Base-by-base conservation (phyloP, 92 coral and sea anemone genomes). In the Parazoanthus swiftii region DNA sequence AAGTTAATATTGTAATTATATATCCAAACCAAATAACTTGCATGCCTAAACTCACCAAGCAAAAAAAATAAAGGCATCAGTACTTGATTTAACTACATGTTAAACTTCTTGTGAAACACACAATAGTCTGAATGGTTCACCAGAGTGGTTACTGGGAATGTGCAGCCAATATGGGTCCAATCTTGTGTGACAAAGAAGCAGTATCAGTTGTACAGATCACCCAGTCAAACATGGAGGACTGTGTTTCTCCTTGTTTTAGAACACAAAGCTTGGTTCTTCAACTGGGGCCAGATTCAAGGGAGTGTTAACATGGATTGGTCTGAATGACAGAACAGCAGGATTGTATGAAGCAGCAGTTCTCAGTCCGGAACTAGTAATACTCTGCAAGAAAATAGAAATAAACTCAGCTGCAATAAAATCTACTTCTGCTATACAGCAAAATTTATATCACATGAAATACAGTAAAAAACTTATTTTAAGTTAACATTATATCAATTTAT, bases 261-360 rank as follows among this genome's bases (percentile, higher is more conserved):
- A 84, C 75, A 91, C 98, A 89, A 91, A 91, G 73, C 98, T 93
- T 14, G 99, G 98, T 88, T 97, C 99, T 91, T 97, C 99, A 18
- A 97, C 99, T 29, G 99, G 99, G 73, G 99, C 94, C 82, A 97
- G 97, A 88, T 89, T 95, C 85, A 95, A 90, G 21, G 93, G 66
- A 50, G 95, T 77, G 80, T 89, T 94, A 68, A 92, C 85, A 65
- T 92, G 97, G 73, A 97, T 97, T 23, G 99, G 99, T 86, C 92
- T 92, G 88, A 97, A 97, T 7, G 95, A 88, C 85, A 95, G 71
- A 74, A 97, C 86, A 9, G 98, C 93, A 46, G 95, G 92, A 79
- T 97, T 94, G 83, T 90, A 95, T 26, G 66, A 82, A 65, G 90
- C 85, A 50, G 89, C 89, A 80, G 89, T 91, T 86, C 94, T 89